These are phyloP conservation scores for Tyrannus savana DNA, from an alignment of 2,113 vertebrate genomes.

Conservation along the genomic window DNA sequence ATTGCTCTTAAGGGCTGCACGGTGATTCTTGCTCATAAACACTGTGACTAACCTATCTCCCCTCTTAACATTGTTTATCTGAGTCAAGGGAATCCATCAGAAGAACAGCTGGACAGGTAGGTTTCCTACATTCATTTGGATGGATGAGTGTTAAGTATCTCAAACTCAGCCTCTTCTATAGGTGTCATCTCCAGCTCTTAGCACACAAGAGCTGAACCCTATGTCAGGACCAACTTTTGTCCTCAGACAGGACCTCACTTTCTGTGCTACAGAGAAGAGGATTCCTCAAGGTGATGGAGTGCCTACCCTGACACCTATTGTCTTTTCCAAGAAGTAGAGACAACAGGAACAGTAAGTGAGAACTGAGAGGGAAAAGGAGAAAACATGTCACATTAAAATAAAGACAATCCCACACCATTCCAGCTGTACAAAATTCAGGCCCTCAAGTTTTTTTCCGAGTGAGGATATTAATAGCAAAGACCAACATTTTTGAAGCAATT, in stretches of 20 bases:
- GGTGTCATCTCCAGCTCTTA: not conserved
- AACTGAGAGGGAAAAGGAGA: not conserved
- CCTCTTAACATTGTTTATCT: not conserved
- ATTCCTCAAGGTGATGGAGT: not conserved
- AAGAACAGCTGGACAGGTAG: not conserved
- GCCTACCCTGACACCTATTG: not conserved
- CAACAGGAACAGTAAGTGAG: not conserved
- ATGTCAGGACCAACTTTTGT: not conserved
- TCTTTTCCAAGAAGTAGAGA: not conserved
- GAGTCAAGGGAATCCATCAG: not conserved
- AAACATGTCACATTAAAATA: not conserved
- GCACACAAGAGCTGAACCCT: not conserved
- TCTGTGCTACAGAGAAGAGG: not conserved
- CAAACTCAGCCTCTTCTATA: not conserved
- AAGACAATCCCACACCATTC: not conserved
- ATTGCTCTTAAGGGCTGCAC: not conserved
- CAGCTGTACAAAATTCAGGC: not conserved
- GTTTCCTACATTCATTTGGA: not conserved
- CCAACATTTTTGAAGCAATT: not conserved
- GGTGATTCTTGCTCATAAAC: not conserved
- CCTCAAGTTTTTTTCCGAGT: conserved; percentile 1
- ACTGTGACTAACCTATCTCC: not conserved
- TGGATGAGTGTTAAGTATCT: not conserved
- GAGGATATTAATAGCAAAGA: conserved; percentile 41
- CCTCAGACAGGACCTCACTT: not conserved